Conservation (phyloP, 2,113 vertebrate genomes). For the Cavia porcellus region DNA sequence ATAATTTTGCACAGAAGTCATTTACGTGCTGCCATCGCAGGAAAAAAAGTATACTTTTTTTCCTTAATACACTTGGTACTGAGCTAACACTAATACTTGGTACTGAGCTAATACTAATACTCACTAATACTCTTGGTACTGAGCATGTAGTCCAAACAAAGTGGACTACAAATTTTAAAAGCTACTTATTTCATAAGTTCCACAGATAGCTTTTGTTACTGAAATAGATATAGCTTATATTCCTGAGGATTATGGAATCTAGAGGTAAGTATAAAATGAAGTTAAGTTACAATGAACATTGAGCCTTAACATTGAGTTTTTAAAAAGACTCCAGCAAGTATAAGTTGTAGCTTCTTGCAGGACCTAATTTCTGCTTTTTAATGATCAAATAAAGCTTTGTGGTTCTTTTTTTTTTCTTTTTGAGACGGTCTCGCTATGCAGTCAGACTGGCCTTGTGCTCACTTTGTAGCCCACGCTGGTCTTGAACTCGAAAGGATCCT, state of each 20-base stretch:
- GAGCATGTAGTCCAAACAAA: not conserved
- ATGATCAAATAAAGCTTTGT: not conserved
- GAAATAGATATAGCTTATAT: not conserved
- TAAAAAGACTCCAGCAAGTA: not conserved
- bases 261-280: not conserved
- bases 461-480: no score
- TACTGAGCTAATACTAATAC: no score
- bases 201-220: not conserved
- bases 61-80: not conserved
- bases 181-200: not conserved
- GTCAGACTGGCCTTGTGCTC: no score
- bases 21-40: not conserved
- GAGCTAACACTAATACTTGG: no score
- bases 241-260: not conserved
- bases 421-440: no score
- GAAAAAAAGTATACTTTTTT: not conserved
- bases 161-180: not conserved
- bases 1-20: not conserved
- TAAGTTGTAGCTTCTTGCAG: not conserved
- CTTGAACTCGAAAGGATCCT: no score
- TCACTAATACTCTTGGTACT: not conserved
- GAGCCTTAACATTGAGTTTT: not conserved
- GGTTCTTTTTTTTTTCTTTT: not conserved
- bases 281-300: not conserved
- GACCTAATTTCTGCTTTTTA: not conserved